phyloP scores from a whole-genome alignment of 1,140 invertebrate species.

The Drosophila pandora region DNA sequence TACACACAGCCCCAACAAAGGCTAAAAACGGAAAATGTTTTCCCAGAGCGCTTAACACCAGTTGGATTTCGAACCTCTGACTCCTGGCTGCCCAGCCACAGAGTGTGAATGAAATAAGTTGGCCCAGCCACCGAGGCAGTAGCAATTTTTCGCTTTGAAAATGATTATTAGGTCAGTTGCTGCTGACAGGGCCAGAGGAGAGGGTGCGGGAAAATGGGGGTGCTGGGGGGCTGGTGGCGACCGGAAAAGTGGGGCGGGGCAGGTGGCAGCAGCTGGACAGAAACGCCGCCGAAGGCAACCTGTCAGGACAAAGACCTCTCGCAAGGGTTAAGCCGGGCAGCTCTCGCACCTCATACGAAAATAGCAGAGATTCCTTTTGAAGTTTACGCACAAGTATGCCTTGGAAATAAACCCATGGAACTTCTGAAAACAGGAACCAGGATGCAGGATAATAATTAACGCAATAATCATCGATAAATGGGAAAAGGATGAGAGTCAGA shows the following conservation, averaged over 20 bases:
- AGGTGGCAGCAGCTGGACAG: constrained; percentile 21
- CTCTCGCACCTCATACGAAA: constrained; percentile 62
- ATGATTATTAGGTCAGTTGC: constrained; percentile 76
- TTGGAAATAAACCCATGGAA: constrained; percentile 40
- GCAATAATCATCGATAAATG: constrained; percentile 83
- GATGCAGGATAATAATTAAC: constrained; percentile 80
- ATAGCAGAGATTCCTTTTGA: constrained; percentile 81
- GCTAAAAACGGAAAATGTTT: constrained; percentile 40
- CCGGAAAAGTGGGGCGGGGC: background rate
- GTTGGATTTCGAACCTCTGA: constrained; percentile 5
- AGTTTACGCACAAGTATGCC: constrained; percentile 81
- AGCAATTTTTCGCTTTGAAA: constrained; percentile 56
- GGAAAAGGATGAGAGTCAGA: constrained; percentile 6
- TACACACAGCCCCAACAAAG: constrained; percentile 6
- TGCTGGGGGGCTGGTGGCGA: background rate
- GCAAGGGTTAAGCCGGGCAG: constrained; percentile 33
- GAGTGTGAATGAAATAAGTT: constrained; percentile 61
- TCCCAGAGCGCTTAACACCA: constrained; percentile 49
- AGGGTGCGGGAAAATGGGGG: constrained; percentile 7
- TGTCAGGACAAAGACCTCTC: constrained; percentile 36
- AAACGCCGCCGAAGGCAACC: constrained; percentile 39
- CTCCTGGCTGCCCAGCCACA: background rate
- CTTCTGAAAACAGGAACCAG: constrained; percentile 32
- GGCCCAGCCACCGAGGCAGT: constrained; percentile 21
- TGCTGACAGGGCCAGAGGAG: constrained; percentile 38